phyloP scores from a whole-genome alignment of 2,797 vertebrate species.

The Bucorvus abyssinicus region DNA sequence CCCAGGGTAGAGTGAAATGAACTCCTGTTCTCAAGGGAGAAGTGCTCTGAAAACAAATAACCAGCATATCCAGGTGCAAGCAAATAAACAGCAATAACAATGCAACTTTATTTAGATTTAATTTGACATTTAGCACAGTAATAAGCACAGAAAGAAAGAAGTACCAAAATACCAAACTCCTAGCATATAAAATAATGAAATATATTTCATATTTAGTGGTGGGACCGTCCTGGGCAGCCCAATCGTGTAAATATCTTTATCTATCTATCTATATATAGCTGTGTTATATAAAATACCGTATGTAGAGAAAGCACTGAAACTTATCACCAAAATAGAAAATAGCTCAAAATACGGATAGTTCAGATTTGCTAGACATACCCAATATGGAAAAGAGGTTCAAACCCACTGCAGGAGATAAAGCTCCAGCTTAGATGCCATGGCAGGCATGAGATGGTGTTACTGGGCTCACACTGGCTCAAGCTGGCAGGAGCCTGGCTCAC shows the following conservation, averaged over 20 bases:
- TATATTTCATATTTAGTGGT: conserved; percentile 23
- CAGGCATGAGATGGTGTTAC: neutral
- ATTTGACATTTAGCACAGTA: conserved; percentile 66
- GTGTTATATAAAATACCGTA: conserved; percentile 62
- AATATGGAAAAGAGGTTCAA: conserved; percentile 47
- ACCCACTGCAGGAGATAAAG: conserved; percentile 18
- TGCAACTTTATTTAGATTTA: conserved; percentile 71
- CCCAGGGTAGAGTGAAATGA: neutral
- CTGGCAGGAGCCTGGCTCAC: neutral
- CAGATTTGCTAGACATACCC: conserved; percentile 23
- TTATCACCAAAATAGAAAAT: conserved; percentile 69
- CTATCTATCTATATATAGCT: neutral
- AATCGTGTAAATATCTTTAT: neutral
- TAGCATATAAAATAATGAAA: conserved; percentile 57
- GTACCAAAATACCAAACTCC: conserved; percentile 66
- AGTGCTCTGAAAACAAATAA: neutral
- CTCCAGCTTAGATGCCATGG: neutral
- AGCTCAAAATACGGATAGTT: conserved; percentile 55
- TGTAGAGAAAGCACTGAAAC: conserved; percentile 56
- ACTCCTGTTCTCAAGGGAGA: neutral
- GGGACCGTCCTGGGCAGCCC: conserved; percentile 31
- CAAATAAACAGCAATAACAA: conserved; percentile 1
- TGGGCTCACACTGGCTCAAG: neutral
- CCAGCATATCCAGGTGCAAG: neutral
- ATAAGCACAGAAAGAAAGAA: conserved; percentile 67